Percentiles rank a stretch among this genome's conserved stretches.
Conservation (phyloP, 1,140 invertebrate species). For the Steinernema feltiae region DNA sequence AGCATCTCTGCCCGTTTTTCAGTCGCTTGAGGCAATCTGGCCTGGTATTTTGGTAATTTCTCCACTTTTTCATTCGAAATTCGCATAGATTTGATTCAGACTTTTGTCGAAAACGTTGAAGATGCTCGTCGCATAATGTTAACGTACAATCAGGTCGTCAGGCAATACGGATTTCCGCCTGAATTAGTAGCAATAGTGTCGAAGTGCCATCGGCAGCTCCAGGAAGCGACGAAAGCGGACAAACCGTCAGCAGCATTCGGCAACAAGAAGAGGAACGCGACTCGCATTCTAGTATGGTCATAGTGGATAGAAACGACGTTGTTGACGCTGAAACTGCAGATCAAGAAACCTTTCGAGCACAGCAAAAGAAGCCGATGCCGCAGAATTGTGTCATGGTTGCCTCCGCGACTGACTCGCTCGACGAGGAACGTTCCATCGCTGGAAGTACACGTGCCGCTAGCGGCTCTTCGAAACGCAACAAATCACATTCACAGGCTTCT, state of each 20-base stretch:
- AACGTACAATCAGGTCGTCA: slow-evolving; percentile 87
- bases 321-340: not conserved
- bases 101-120: slow-evolving; percentile 70
- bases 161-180: slow-evolving; percentile 83
- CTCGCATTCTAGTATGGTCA: slow-evolving; percentile 1
- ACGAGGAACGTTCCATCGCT: not conserved
- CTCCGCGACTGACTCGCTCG: not conserved
- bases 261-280: slow-evolving; percentile 3
- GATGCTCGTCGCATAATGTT: slow-evolving; percentile 83
- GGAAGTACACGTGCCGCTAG: not conserved
- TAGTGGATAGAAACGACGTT: not conserved
- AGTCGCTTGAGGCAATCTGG: slow-evolving; percentile 96
- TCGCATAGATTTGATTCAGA: too few species aligned
- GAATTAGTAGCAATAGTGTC: too few species aligned
- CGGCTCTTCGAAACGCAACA: not conserved
- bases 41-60: slow-evolving; percentile 84
- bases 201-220: too few species aligned
- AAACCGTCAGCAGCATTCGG: not conserved
- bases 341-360: not conserved
- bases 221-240: slow-evolving; percentile 1
- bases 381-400: not conserved
- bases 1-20: slow-evolving; percentile 90
- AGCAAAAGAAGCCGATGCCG: not conserved
- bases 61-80: slow-evolving; percentile 23
- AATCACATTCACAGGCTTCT: not conserved